Evolutionary conservation across 1,140 invertebrate species (phyloP), one percentile per base, ranked within the genome.

Genomic region (Chymomyza costata): DNA sequence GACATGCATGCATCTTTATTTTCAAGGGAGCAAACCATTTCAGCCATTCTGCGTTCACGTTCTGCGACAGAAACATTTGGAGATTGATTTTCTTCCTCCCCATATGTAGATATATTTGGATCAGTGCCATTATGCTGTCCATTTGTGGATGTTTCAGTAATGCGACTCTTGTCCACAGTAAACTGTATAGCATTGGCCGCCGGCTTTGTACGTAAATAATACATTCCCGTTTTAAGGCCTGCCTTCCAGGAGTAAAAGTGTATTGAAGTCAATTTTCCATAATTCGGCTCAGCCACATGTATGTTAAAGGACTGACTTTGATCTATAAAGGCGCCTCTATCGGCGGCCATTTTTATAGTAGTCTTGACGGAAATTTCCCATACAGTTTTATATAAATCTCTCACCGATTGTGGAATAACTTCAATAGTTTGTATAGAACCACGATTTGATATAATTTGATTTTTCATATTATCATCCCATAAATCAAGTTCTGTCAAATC

Each of bases 181-280:
- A 99, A 99, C 85, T 99, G 96, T 70, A 99, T 96, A 5, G 97
- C 95, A 83, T 96, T 93, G 1, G 94, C 97, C 3, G 97, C 97
- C 6, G 98, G 95, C 76, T 98, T 99, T 0, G 96, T 99, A 18
- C 98, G 89, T 50, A 99, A 88, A 86, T 99, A 99, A 86, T 99
- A 99, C 97, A 99, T 99, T 28, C 98, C 98, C 18, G 98, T 99
- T 87, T 99, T 99, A 8, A 99, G 88, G 5, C 98, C 96, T 85
- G 92, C 89, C 88, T 95, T 94, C 98, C 98, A 99, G 0, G 94
- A 95, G 86, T 97, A 96, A 86, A 99, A 99, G 86, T 99, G 98
- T 91, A 99, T 99, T 5, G 97, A 99, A 1, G 95, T 97, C 14
- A 99, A 87, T 85, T 97, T 97, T 1, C 93, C 94, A 85, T 95